Percentiles rank a stretch among this genome's conserved stretches.
Conservation (phyloP, 2,888 invertebrate genomes). For the Mimumesa dahlbomi region DNA sequence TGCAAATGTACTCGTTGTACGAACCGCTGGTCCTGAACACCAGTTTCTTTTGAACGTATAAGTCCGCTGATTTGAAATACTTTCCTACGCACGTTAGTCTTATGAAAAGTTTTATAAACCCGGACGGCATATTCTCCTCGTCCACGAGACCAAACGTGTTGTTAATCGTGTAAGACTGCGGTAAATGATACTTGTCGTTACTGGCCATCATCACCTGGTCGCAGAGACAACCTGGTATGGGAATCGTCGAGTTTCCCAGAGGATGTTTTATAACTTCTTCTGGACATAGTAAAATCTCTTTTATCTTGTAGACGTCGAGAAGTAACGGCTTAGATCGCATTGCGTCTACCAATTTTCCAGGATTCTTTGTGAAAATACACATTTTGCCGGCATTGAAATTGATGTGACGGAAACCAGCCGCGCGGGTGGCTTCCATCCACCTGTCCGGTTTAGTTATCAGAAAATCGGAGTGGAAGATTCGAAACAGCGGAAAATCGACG, state of each 20-base stretch:
- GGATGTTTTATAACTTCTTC: constrained; percentile 37
- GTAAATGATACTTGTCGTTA: constrained; percentile 38
- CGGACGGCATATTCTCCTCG: constrained; percentile 23
- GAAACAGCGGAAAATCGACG: constrained; percentile 46
- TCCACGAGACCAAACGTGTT: constrained; percentile 48
- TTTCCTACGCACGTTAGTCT: constrained; percentile 38
- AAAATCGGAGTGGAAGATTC: constrained; percentile 41
- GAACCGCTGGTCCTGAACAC: constrained; percentile 39
- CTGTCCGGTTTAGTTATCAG: constrained; percentile 38
- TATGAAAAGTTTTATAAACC: constrained; percentile 30
- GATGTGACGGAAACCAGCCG: constrained; percentile 9
- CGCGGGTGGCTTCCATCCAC: constrained; percentile 17
- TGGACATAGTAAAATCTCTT: constrained; percentile 31
- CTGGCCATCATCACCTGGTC: constrained; percentile 44
- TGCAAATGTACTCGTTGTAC: constrained; percentile 46
- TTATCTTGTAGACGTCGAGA: constrained; percentile 47
- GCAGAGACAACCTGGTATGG: constrained; percentile 49
- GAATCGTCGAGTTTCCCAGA: constrained; percentile 36
- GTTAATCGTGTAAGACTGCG: constrained; percentile 35
- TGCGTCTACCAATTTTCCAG: constrained; percentile 22
- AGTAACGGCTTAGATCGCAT: constrained; percentile 30
- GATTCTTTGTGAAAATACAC: constrained; percentile 33
- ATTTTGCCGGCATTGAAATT: constrained; percentile 43
- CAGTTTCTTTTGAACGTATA: constrained; percentile 22
- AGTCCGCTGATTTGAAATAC: constrained; percentile 2